Evolutionary conservation across 2,797 vertebrate species (phyloP).

Genomic region (Alauda arvensis): DNA sequence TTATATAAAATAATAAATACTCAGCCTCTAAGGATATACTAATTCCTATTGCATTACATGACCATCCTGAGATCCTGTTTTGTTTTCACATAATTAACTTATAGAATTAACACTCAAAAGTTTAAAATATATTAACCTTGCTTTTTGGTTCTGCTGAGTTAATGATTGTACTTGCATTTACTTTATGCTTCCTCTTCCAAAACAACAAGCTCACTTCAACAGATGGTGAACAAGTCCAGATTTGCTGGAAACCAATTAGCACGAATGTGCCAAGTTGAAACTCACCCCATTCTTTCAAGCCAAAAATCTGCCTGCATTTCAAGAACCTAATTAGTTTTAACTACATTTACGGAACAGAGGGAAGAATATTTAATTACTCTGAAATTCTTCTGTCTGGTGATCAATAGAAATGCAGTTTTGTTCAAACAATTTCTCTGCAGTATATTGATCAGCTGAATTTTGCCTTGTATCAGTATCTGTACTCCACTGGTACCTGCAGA

Average conservation of each 20-base stretch:
- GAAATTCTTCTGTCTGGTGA: background rate
- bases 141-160: constrained; percentile 24
- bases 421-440: background rate
- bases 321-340: constrained; percentile 49
- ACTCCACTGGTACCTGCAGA: background rate
- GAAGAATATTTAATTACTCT: constrained; percentile 33
- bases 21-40: background rate
- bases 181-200: constrained; percentile 20
- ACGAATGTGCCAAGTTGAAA: constrained; percentile 33
- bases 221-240: constrained; percentile 47
- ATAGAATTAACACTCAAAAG: background rate
- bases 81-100: background rate
- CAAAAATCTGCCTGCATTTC: constrained; percentile 45
- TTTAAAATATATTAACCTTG: background rate
- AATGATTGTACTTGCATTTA: constrained; percentile 37
- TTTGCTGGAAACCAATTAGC: constrained; percentile 50
- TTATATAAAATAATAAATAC: background rate
- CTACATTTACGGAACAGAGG: constrained; percentile 23
- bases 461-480: background rate
- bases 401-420: constrained; percentile 30
- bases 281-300: constrained; percentile 28
- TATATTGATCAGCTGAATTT: constrained; percentile 49
- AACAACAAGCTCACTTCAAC: constrained; percentile 40
- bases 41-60: background rate
- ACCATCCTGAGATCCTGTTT: background rate